These are phyloP conservation scores for Pandemis heparana DNA, from an alignment of 2,888 invertebrate species.

Conservation along the genomic window DNA sequence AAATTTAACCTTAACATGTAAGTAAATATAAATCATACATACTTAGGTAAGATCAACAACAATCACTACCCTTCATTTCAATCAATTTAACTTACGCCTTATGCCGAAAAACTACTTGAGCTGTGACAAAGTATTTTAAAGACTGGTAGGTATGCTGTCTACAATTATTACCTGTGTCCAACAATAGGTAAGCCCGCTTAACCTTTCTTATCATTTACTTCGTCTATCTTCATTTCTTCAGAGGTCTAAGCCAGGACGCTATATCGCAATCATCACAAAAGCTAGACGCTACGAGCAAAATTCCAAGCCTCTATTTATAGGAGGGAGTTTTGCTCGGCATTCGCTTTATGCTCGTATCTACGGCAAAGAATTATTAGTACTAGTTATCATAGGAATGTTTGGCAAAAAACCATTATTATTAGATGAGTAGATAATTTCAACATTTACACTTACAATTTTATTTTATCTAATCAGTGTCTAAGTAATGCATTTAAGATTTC, in stretches of 20 bases:
- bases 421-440: slow-evolving; percentile 15
- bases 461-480: no score
- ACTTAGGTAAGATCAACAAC: not conserved
- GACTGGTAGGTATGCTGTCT: no score
- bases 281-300: not conserved
- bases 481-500: slow-evolving; percentile 2
- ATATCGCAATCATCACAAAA: not conserved
- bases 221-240: not conserved
- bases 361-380: not conserved
- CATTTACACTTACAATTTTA: slow-evolving; percentile 8
- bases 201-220: not conserved
- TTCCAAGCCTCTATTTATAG: not conserved
- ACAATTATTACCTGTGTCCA: not conserved
- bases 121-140: no score
- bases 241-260: not conserved
- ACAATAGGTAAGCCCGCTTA: not conserved
- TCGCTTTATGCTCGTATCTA: not conserved
- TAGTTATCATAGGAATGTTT: slow-evolving; percentile 29
- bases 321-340: no score
- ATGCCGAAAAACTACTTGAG: not conserved
- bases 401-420: slow-evolving; percentile 19
- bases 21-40: not conserved
- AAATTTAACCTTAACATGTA: slow-evolving; percentile 1
- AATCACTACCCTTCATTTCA: slow-evolving; percentile 1
- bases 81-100: not conserved